A percentile compares a stretch with the other conserved stretches of the same genome.
phyloP scores from a whole-genome alignment of 2,113 vertebrate genomes.

The Neoarius graeffei region DNA sequence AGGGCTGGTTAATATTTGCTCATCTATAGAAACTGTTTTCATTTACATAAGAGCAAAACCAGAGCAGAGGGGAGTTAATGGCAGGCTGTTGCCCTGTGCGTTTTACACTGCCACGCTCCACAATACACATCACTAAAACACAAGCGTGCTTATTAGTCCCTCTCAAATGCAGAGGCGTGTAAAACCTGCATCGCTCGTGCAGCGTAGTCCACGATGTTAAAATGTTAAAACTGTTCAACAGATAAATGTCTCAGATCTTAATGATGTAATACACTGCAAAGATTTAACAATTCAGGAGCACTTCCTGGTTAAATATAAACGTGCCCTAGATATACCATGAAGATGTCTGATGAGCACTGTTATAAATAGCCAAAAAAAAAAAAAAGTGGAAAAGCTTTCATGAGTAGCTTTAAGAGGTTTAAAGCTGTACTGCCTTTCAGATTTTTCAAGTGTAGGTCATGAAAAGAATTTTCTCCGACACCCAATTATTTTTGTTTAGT shows the following conservation, averaged over 20 bases:
- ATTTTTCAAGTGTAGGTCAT: no score
- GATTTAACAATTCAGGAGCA: not conserved
- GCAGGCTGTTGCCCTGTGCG: not conserved
- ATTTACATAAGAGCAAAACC: not conserved
- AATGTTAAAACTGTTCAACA: not conserved
- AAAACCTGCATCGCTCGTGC: no score
- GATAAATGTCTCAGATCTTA: not conserved
- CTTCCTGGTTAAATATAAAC: not conserved
- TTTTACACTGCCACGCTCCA: not conserved
- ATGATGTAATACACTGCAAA: not conserved
- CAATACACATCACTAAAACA: not conserved
- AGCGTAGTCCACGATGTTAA: not conserved
- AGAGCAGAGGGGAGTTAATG: not conserved
- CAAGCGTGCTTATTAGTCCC: not conserved
- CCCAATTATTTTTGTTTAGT: no score
- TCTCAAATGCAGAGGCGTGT: not conserved
- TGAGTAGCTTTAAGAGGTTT: no score
- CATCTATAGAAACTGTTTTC: not conserved
- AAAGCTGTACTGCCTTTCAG: no score
- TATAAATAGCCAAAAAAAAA: no score
- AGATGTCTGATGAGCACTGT: not conserved
- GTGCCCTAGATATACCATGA: not conserved
- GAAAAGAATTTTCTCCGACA: no score
- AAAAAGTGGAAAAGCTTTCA: not conserved
- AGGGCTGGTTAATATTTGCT: constrained; percentile 19